phyloP scores from a whole-genome alignment of 2,113 vertebrate genomes.

The Aegypius monachus region DNA sequence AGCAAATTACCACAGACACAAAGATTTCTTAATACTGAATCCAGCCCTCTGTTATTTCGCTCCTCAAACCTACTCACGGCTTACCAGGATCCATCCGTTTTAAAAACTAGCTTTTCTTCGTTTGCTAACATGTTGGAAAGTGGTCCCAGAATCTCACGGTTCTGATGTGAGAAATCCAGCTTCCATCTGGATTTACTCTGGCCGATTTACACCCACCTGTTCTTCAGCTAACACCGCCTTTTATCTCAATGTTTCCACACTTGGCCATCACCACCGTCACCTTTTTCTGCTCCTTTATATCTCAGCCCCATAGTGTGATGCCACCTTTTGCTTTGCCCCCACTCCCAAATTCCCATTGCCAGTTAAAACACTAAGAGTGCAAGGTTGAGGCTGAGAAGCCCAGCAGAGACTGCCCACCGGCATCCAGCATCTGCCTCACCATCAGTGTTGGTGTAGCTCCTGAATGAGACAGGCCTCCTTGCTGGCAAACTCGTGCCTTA shows the following conservation, averaged over 20 bases:
- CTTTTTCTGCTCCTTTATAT: neutral
- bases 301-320: neutral
- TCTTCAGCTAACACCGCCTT: neutral
- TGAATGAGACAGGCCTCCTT: neutral
- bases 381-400: neutral
- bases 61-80: neutral
- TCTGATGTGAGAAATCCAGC: neutral
- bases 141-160: neutral
- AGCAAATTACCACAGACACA: neutral
- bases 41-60: neutral
- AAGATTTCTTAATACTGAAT: neutral
- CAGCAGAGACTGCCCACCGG: neutral
- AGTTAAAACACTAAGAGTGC: neutral
- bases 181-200: neutral
- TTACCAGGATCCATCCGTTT: fast-evolving
- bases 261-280: neutral
- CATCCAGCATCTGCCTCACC: neutral
- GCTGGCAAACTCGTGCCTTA: neutral
- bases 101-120: neutral
- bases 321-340: neutral
- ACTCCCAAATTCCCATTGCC: neutral
- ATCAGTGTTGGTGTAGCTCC: neutral
- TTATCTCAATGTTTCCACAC: neutral
- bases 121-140: fast-evolving
- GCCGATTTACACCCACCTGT: neutral